phyloP scores from a whole-genome alignment of 2,797 vertebrate species.

The Toxotes lorentzi region DNA sequence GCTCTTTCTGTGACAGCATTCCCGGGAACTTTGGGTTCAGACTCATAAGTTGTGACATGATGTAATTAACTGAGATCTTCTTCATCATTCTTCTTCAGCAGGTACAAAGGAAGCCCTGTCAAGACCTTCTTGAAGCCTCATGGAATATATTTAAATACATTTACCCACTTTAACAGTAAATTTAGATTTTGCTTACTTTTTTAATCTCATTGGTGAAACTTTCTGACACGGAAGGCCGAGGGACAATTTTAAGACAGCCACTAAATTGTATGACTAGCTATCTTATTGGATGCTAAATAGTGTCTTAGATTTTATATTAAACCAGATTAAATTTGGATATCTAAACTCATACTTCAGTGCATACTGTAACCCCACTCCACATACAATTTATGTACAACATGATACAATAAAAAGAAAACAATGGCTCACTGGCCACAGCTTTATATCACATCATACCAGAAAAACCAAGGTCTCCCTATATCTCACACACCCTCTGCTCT shows the following conservation, averaged over 20 bases:
- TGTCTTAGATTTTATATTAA: conserved; percentile 32
- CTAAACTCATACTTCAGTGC: conserved; percentile 22
- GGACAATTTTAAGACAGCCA: conserved; percentile 10
- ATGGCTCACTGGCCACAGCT: conserved; percentile 53
- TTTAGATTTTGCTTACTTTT: conserved; percentile 38
- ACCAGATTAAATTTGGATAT: conserved; percentile 16
- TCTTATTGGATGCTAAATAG: conserved; percentile 27
- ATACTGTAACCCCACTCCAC: conserved; percentile 1
- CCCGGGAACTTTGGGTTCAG: conserved; percentile 71
- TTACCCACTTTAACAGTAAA: conserved; percentile 56
- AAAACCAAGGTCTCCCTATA: conserved; percentile 62
- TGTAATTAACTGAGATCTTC: conserved; percentile 77
- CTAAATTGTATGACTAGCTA: conserved; percentile 11
- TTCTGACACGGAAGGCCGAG: conserved; percentile 19
- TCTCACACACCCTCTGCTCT: conserved; percentile 51
- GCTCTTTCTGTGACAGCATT: conserved; percentile 77
- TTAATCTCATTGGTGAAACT: conserved; percentile 46
- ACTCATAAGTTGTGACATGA: conserved; percentile 84
- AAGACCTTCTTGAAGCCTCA: conserved; percentile 45
- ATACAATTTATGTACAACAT: conserved; percentile 1
- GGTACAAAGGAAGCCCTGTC: conserved; percentile 65
- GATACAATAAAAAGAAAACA: conserved; percentile 54
- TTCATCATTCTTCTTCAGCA: conserved; percentile 67
- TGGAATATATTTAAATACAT: conserved; percentile 71
- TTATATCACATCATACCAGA: conserved; percentile 58